These are phyloP conservation scores for Drosophila leonis DNA, from an alignment of 2,888 invertebrate genomes.

Conservation along the genomic window DNA sequence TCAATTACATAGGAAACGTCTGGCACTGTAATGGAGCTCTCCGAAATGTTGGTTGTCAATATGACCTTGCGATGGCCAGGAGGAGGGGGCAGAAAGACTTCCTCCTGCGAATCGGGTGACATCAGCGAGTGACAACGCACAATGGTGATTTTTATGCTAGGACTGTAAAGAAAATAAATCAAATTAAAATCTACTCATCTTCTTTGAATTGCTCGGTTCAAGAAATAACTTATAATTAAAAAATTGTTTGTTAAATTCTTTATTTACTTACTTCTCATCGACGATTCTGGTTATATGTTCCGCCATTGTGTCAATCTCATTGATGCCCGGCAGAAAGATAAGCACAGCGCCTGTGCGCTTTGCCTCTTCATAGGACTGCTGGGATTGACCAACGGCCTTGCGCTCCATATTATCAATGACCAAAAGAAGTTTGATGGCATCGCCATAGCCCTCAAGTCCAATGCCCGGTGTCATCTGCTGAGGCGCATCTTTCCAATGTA, in stretches of 20 bases:
- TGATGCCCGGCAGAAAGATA: slow-evolving; percentile 95
- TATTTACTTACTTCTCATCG: slow-evolving; percentile 40
- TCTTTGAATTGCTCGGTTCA: background rate
- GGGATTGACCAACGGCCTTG: slow-evolving; percentile 57
- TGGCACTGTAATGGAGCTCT: slow-evolving; percentile 96
- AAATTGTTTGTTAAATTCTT: too few relatives aligned
- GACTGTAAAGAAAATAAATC: slow-evolving; percentile 35
- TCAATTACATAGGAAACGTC: slow-evolving; percentile 97
- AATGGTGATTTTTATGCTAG: slow-evolving; percentile 40
- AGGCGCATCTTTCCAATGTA: slow-evolving; percentile 79
- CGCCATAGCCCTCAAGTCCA: slow-evolving; percentile 87
- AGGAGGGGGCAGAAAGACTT: slow-evolving; percentile 86
- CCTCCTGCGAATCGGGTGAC: slow-evolving; percentile 91
- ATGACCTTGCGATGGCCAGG: slow-evolving; percentile 90
- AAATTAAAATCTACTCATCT: background rate
- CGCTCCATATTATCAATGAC: slow-evolving; percentile 86
- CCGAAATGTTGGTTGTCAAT: slow-evolving; percentile 95
- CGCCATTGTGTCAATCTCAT: slow-evolving; percentile 90
- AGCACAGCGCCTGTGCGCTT: slow-evolving; percentile 88
- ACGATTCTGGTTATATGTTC: slow-evolving; percentile 36
- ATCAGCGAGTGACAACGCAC: slow-evolving; percentile 90
- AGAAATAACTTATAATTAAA: background rate
- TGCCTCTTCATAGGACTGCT: slow-evolving; percentile 72
- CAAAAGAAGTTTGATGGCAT: slow-evolving; percentile 88
- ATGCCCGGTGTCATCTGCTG: slow-evolving; percentile 87